Base-by-base conservation (phyloP, 2,113 vertebrate species). In the Oxygymnocypris stewartii region DNA sequence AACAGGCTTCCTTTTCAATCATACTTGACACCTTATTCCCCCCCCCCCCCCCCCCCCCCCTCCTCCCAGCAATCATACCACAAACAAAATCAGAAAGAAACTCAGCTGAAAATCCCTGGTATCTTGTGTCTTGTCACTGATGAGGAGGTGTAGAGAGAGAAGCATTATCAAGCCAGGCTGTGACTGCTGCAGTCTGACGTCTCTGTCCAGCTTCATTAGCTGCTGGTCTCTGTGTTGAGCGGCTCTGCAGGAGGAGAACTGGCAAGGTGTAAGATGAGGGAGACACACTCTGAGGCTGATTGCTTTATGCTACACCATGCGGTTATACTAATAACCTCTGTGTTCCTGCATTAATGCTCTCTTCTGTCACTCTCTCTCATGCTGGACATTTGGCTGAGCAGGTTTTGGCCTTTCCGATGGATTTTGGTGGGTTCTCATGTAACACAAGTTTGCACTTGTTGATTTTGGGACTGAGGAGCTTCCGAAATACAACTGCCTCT, bases 271-370 rank as follows among this genome's bases (percentile, higher is more conserved):
- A 90, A 89, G 90, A 91, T 90, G 89, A 90, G 87, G 88, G 91
- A 93, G 93, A 92, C 75, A 84, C 90, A 80, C 91, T 93, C 90
- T 90, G 85, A 91, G 90, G 91, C 92, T 93, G 93, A 94, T 95
- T 93, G 92, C 92, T 94, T 94, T 93, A 94, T 94, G 92, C 92
- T 92, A 90, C 91, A 88, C 91, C 93, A 93, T 94, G 93, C 91
- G 86, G 94, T 73, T 93, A 94, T 94, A 92, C 93, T 95, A 95
- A 95, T 95, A 94, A 95, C 94, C 94, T 95, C 92, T 94, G 93
- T 95, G 94, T 92, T 94, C 90, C 84, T 93, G 94, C 94, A 95
- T 95, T 94, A 95, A 95, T 95, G 91, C 91, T 90, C 89, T 92
- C 91, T 92, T 92, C 89, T 92, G 89, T 92, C 93, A 93, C 90